Evolutionary conservation across 2,113 vertebrate species (phyloP).

Genomic region (Microtus montanus): DNA sequence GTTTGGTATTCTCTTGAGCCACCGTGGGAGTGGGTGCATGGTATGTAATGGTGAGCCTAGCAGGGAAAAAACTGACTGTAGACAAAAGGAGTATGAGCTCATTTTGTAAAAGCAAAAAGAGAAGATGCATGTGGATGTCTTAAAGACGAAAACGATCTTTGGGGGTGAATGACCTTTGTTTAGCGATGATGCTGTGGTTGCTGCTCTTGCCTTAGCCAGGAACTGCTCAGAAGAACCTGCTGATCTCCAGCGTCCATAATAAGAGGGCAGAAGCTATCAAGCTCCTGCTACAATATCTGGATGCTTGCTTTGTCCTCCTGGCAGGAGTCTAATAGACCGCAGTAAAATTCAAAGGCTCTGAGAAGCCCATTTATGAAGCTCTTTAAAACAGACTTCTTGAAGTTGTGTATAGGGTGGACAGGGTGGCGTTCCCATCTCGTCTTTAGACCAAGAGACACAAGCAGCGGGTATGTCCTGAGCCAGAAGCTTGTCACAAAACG

Average conservation of each 20-base stretch:
- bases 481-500: background rate
- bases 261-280: background rate
- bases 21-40: background rate
- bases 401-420: background rate
- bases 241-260: background rate
- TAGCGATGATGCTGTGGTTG: background rate
- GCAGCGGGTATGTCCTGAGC: background rate
- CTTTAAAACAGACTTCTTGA: slow-evolving; percentile 30
- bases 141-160: background rate
- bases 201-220: background rate
- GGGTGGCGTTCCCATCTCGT: background rate
- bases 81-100: background rate
- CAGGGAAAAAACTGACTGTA: background rate
- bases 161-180: background rate
- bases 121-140: background rate
- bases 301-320: slow-evolving; percentile 19
- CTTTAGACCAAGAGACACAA: background rate
- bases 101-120: slow-evolving; percentile 28
- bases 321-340: background rate
- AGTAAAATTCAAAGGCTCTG: background rate
- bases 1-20: background rate
- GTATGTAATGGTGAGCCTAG: background rate
- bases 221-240: background rate
- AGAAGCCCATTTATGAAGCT: slow-evolving; percentile 8
- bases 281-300: background rate